phyloP scores from a whole-genome alignment of 1,140 invertebrate species.

The Drosophila arawakana region DNA sequence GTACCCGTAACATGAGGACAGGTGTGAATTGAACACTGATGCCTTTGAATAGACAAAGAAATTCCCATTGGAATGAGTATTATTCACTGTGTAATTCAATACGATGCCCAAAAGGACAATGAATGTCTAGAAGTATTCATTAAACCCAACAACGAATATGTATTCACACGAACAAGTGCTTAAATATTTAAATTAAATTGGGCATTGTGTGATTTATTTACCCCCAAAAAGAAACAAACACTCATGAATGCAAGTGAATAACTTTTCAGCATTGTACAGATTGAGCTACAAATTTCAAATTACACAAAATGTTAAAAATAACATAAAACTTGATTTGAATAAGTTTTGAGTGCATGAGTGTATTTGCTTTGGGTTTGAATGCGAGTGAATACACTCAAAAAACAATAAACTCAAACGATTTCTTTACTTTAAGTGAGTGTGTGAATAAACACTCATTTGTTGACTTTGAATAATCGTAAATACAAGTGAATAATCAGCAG shows the following conservation, averaged over 20 bases:
- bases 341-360: neutral
- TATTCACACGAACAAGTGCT: neutral
- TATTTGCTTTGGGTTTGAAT: neutral
- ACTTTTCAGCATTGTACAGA: neutral
- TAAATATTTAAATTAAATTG: slow-evolving; percentile 5
- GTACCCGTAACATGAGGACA: slow-evolving; percentile 34
- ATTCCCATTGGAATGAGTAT: neutral
- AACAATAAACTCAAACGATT: neutral
- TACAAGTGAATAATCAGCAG: neutral
- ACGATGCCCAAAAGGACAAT: slow-evolving; percentile 7
- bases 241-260: slow-evolving; percentile 3
- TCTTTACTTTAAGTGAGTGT: neutral
- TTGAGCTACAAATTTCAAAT: neutral
- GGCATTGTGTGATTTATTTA: neutral
- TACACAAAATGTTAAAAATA: neutral
- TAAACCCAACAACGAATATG: neutral
- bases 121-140: neutral
- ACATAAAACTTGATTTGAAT: neutral
- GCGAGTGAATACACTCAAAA: neutral
- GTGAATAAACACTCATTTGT: neutral
- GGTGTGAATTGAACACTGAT: slow-evolving; percentile 31
- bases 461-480: neutral
- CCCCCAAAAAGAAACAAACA: neutral
- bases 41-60: neutral
- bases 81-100: slow-evolving; percentile 4